Evolutionary conservation across 1,140 invertebrate genomes (phyloP).

Genomic region (Drosophila ohnishii): DNA sequence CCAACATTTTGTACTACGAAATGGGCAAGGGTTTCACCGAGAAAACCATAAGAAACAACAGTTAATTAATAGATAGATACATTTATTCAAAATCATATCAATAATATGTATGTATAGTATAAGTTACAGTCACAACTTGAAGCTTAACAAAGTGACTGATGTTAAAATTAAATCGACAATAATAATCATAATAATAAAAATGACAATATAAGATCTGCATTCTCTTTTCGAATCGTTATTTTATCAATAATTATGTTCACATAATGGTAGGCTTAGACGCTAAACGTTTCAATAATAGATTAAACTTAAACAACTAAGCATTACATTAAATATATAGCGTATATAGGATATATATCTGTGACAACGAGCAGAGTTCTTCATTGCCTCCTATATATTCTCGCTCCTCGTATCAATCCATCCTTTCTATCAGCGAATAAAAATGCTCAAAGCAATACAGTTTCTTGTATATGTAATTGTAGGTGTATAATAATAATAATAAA

Average conservation of each 20-base stretch:
- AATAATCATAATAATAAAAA: slow-evolving; percentile 46
- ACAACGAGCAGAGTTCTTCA: neutral
- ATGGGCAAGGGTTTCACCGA: slow-evolving; percentile 37
- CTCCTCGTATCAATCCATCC: neutral
- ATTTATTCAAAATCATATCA: slow-evolving; percentile 79
- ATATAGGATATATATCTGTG: slow-evolving; percentile 18
- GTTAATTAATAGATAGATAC: slow-evolving; percentile 69
- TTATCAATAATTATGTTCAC: slow-evolving; percentile 62
- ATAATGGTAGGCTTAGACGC: slow-evolving; percentile 24
- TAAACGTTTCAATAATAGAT: slow-evolving; percentile 56
- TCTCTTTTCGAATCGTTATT: slow-evolving; percentile 46
- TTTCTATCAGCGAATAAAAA: slow-evolving; percentile 41
- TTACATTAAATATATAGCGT: slow-evolving; percentile 64
- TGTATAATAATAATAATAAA: slow-evolving; percentile 78
- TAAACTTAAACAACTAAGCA: slow-evolving; percentile 55
- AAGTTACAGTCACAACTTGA: slow-evolving; percentile 66
- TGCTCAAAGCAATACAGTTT: slow-evolving; percentile 79
- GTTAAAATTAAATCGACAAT: slow-evolving; percentile 29
- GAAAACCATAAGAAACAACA: slow-evolving; percentile 15
- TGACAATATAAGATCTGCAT: slow-evolving; percentile 56
- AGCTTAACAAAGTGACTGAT: slow-evolving; percentile 30
- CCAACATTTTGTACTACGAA: slow-evolving; percentile 68
- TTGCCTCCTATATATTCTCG: slow-evolving; percentile 8
- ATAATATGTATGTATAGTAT: slow-evolving; percentile 44
- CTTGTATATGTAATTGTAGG: slow-evolving; percentile 55